These are phyloP conservation scores for Varanus komodoensis DNA, from an alignment of 2,113 vertebrate species.

Conservation along the genomic window DNA sequence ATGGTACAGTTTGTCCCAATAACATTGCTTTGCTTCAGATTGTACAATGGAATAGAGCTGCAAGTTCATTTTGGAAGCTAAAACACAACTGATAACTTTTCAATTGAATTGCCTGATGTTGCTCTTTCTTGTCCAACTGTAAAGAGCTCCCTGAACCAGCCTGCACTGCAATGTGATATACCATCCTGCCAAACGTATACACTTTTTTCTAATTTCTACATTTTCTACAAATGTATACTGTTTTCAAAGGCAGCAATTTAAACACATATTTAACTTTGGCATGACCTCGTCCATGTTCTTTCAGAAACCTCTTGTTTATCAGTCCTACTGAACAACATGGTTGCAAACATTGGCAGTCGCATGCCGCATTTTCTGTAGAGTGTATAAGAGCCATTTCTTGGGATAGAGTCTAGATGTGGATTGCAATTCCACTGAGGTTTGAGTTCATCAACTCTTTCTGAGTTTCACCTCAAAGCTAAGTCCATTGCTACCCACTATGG, in stretches of 20 bases:
- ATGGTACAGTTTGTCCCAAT: not conserved
- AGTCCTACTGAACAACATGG: not conserved
- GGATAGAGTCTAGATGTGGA: not conserved
- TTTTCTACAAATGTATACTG: too few species aligned
- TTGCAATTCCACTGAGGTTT: not conserved
- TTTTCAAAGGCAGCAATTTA: not conserved
- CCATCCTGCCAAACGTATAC: not conserved
- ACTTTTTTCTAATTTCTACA: not conserved
- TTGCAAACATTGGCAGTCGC: not conserved
- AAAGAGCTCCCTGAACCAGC: not conserved
- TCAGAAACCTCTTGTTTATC: not conserved
- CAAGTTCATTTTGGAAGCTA: not conserved
- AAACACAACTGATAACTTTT: too few species aligned
- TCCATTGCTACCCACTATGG: too few species aligned
- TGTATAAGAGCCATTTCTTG: not conserved
- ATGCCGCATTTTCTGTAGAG: not conserved
- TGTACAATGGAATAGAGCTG: not conserved
- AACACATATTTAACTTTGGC: not conserved
- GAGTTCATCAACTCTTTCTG: not conserved
- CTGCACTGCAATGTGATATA: too few species aligned
- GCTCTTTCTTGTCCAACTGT: not conserved
- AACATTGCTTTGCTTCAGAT: not conserved
- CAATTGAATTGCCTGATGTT: not conserved
- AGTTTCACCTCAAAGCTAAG: not conserved
- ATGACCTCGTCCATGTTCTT: not conserved